These are phyloP conservation scores for Enteromius paludinosus DNA, from an alignment of 2,797 vertebrate genomes.

Conservation along the genomic window DNA sequence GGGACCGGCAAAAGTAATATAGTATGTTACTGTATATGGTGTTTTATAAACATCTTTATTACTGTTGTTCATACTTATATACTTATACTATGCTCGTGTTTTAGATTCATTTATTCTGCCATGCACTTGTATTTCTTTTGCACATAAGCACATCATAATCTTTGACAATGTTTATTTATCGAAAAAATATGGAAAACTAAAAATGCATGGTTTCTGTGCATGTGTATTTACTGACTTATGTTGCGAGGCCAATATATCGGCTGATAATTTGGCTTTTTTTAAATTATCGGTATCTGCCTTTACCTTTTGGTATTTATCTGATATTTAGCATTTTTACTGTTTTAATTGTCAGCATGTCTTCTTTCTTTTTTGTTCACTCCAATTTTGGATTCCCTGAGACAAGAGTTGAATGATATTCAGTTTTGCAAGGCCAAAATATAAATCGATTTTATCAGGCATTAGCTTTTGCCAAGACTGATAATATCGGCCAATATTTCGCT, in stretches of 20 bases:
- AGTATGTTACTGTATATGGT: background rate
- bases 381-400: background rate
- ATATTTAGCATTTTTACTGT: background rate
- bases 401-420: background rate
- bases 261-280: background rate
- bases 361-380: background rate
- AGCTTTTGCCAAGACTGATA: background rate
- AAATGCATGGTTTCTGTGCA: background rate
- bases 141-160: background rate
- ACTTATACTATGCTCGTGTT: background rate
- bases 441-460: background rate
- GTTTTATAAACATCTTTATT: background rate
- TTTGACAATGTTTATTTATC: background rate
- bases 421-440: background rate
- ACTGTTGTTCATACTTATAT: background rate
- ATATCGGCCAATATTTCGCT: background rate
- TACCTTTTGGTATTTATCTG: background rate
- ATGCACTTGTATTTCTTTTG: background rate
- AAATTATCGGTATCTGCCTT: background rate
- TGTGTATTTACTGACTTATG: background rate
- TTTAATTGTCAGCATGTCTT: background rate
- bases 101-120: background rate
- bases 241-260: background rate
- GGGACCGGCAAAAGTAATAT: background rate
- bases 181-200: background rate